Evolutionary conservation across 2,797 vertebrate genomes (phyloP).

Genomic region (Pristis pectinata): DNA sequence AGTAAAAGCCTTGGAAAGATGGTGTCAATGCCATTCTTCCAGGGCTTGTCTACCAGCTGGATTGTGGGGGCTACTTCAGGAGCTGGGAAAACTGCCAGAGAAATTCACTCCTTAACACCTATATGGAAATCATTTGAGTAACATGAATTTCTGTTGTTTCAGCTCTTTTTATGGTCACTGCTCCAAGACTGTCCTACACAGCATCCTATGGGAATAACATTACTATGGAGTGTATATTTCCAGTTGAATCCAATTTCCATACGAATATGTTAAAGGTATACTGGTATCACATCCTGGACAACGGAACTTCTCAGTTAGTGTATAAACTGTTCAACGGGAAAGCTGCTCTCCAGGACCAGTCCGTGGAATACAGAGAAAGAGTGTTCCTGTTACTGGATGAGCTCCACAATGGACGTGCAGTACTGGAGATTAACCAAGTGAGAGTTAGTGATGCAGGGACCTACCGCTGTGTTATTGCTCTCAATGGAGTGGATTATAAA

Average conservation of each 20-base stretch:
- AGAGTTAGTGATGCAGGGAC: constrained; percentile 66
- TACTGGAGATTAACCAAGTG: constrained; percentile 65
- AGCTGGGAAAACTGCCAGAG: neutral
- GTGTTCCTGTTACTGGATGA: constrained; percentile 59
- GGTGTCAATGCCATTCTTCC: neutral
- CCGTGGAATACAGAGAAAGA: constrained; percentile 55
- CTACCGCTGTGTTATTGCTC: constrained; percentile 69
- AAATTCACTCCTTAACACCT: neutral
- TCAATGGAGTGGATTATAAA: constrained; percentile 72
- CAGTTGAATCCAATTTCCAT: constrained; percentile 46
- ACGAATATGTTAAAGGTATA: constrained; percentile 55
- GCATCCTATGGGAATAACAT: constrained; percentile 61
- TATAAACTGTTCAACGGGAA: constrained; percentile 52
- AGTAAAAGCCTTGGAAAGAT: neutral
- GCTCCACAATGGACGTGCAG: constrained; percentile 61
- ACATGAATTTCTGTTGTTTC: constrained; percentile 40
- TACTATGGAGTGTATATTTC: constrained; percentile 75
- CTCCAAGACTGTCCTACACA: constrained; percentile 52
- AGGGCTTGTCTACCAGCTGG: neutral
- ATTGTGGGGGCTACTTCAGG: too few relatives aligned
- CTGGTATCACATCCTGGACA: constrained; percentile 52
- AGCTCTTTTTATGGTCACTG: constrained; percentile 73
- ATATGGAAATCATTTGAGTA: neutral
- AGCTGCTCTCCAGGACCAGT: constrained; percentile 48
- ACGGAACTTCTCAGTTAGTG: constrained; percentile 48